Evolutionary conservation across 2,797 vertebrate genomes (phyloP).

Genomic region (Linurgus olivaceus): DNA sequence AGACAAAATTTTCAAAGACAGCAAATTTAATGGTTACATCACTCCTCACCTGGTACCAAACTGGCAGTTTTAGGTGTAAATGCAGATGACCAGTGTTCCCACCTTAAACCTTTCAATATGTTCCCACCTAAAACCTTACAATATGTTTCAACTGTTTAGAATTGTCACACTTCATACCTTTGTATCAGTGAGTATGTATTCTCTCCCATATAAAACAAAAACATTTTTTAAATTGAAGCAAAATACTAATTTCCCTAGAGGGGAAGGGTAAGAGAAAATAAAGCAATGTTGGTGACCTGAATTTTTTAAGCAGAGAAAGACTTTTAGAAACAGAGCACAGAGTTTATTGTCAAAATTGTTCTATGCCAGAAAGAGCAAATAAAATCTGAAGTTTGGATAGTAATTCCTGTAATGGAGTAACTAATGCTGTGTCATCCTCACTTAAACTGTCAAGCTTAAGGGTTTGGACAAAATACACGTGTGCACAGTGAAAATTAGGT

Average conservation of each 20-base stretch:
- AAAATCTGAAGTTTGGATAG: background rate
- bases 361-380: background rate
- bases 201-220: background rate
- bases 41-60: background rate
- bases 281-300: background rate
- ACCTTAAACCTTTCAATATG: background rate
- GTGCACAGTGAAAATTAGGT: background rate
- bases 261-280: background rate
- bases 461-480: background rate
- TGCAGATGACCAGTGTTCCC: background rate
- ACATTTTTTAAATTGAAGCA: background rate
- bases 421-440: background rate
- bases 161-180: background rate
- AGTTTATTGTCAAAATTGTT: background rate
- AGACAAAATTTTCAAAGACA: background rate
- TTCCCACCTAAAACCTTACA: background rate
- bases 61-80: background rate
- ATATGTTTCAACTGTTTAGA: background rate
- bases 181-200: background rate
- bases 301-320: background rate
- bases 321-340: background rate
- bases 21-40: background rate
- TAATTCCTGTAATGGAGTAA: background rate
- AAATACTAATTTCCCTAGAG: background rate
- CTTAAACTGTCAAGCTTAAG: background rate